Percentiles rank a stretch among this genome's conserved stretches.
Evolutionary conservation across 1,140 invertebrate genomes (phyloP).

Genomic region (Heliconius nattereri): DNA sequence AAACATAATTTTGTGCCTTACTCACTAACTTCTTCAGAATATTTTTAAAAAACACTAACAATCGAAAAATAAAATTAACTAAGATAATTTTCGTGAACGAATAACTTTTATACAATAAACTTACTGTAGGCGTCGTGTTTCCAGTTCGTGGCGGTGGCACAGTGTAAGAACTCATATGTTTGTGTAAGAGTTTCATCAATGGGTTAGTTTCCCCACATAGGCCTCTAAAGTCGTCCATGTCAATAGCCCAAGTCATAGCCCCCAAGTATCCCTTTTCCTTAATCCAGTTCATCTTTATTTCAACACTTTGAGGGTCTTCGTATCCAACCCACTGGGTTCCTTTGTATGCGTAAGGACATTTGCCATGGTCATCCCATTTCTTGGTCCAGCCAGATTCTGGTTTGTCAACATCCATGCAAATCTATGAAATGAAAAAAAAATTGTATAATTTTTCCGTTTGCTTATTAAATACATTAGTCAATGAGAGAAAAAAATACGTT

Average conservation of each 20-base stretch:
- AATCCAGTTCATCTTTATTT: constrained; percentile 94
- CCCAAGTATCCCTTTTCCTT: constrained; percentile 91
- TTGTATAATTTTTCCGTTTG: background rate
- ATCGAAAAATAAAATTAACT: background rate
- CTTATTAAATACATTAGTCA: no score
- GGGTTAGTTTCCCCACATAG: constrained; percentile 88
- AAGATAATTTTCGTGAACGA: background rate
- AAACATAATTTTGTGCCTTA: no score
- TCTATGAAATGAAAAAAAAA: constrained; percentile 76
- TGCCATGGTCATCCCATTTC: constrained; percentile 90
- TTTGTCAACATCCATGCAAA: constrained; percentile 87
- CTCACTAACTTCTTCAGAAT: no score
- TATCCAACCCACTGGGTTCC: constrained; percentile 96
- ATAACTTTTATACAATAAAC: background rate
- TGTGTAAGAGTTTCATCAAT: constrained; percentile 86
- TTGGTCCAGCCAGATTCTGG: constrained; percentile 88
- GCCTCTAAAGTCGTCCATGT: constrained; percentile 92
- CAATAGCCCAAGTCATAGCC: constrained; percentile 94
- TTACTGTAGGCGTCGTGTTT: constrained; percentile 86
- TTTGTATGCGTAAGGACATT: constrained; percentile 92
- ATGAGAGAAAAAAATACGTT: no score
- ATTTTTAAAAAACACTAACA: background rate
- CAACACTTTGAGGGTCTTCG: constrained; percentile 89
- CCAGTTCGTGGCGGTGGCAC: constrained; percentile 86
- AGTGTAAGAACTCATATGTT: constrained; percentile 87